These are phyloP conservation scores for Trachelus iudaicus DNA, from an alignment of 2,888 invertebrate species.

Conservation along the genomic window DNA sequence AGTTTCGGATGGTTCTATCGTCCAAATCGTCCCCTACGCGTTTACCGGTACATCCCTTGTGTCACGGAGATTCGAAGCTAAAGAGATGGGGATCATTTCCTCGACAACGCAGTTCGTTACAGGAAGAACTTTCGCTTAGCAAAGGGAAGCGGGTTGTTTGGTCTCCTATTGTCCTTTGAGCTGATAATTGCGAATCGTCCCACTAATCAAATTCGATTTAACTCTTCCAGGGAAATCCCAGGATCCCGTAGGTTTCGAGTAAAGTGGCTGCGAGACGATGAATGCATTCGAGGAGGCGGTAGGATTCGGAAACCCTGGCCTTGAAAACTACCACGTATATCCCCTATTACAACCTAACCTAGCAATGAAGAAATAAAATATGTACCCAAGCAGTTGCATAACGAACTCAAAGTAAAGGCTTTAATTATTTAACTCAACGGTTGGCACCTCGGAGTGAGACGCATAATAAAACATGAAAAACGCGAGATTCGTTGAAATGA, in stretches of 20 bases:
- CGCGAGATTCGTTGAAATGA: no score
- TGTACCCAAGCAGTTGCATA: no score
- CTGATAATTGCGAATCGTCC: constrained; percentile 21
- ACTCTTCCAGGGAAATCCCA: background rate
- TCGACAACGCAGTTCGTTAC: constrained; percentile 44
- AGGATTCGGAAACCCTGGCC: background rate
- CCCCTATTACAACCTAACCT: background rate
- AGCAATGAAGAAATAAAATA: no score
- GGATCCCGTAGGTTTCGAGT: background rate
- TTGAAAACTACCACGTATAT: background rate
- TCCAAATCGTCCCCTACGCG: no score
- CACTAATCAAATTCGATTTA: constrained; percentile 16
- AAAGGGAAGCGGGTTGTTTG: background rate
- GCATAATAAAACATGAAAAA: no score
- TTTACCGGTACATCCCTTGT: no score
- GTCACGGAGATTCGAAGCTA: no score
- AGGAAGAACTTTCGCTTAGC: constrained; percentile 10
- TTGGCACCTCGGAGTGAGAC: no score
- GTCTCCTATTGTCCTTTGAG: constrained; percentile 6
- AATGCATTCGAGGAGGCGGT: background rate
- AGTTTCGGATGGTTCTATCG: background rate
- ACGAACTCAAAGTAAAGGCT: no score
- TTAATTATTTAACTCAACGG: no score
- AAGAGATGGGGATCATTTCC: no score
- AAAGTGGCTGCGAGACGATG: background rate